phyloP scores from a whole-genome alignment of 2,888 invertebrate species.

The Actias luna region DNA sequence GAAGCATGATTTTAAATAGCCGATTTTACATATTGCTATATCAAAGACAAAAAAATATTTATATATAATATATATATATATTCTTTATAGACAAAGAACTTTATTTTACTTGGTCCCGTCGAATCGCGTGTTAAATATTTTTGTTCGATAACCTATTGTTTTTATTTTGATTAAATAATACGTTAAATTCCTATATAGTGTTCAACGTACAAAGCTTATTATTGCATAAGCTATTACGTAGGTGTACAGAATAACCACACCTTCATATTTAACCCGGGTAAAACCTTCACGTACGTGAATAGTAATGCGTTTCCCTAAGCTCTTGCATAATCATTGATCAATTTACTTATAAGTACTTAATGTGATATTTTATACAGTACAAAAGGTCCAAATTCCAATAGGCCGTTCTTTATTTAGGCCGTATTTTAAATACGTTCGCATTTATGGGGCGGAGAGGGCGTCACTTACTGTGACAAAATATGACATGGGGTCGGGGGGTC shows the following conservation, averaged over 20 bases:
- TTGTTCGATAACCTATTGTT: not conserved
- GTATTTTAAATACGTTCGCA: too few species aligned
- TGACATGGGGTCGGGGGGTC: too few species aligned
- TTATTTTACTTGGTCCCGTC: too few species aligned
- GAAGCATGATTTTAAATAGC: too few species aligned
- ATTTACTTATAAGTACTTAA: not conserved
- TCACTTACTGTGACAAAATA: too few species aligned
- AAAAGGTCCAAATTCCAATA: not conserved
- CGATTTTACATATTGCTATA: too few species aligned
- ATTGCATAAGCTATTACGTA: not conserved
- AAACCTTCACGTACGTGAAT: conserved; percentile 6
- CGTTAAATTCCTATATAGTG: not conserved
- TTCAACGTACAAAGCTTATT: not conserved
- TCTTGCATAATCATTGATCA: conserved; percentile 4
- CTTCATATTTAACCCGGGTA: conserved; percentile 5
- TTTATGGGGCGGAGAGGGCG: too few species aligned
- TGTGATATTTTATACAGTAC: not conserved
- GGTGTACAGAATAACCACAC: not conserved
- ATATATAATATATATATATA: too few species aligned
- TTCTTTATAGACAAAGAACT: too few species aligned
- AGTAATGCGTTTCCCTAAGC: conserved; percentile 3
- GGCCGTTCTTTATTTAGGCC: not conserved
- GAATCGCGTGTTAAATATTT: too few species aligned
- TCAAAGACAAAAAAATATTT: too few species aligned
- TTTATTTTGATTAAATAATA: not conserved